These are phyloP conservation scores for Micrasema minimum DNA, from an alignment of 1,140 invertebrate genomes.

Conservation along the genomic window DNA sequence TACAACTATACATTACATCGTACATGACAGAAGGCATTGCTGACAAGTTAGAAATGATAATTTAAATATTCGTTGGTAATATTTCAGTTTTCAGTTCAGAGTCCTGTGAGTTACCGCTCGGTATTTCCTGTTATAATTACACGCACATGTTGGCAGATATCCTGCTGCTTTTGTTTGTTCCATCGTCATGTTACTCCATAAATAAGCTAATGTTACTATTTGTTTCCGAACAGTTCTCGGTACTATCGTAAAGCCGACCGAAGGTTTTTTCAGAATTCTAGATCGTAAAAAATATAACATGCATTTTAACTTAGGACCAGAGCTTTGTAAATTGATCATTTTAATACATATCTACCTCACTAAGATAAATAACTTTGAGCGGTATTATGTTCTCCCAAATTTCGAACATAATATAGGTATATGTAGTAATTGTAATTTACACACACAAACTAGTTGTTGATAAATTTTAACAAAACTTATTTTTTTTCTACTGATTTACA, in stretches of 20 bases:
- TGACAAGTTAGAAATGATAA: neutral
- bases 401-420: neutral
- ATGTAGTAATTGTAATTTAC: no score
- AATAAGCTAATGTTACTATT: neutral
- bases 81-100: no score
- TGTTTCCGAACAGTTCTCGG: neutral
- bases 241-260: neutral
- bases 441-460: no score
- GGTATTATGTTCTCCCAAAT: neutral
- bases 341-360: no score
- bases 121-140: constrained; percentile 13
- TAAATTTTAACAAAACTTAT: no score
- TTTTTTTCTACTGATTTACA: no score
- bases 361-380: no score
- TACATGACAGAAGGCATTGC: neutral
- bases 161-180: constrained; percentile 9
- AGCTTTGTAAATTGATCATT: neutral
- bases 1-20: no score
- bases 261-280: neutral
- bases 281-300: neutral
- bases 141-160: neutral
- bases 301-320: neutral
- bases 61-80: no score
- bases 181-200: neutral
- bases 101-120: neutral